Base-by-base conservation (phyloP, 2,113 vertebrate species). In the Muntiacus reevesi region DNA sequence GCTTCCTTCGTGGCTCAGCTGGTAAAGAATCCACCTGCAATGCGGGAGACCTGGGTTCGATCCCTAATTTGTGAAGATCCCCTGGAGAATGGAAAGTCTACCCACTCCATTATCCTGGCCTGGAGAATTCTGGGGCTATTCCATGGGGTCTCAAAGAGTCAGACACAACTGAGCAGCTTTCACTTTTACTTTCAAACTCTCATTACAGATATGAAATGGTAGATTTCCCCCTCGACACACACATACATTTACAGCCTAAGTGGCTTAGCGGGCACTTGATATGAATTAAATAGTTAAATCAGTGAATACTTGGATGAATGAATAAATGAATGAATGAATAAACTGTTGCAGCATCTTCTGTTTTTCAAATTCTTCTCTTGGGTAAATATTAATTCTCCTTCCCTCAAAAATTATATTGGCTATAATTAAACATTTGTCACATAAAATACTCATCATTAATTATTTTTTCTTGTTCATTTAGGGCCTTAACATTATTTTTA, bases 401-500 rank as follows among this genome's bases (percentile, higher is more conserved):
- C 16, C 89, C 88, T 84, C 57, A 93, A 82, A 95, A 1, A 94
- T 85, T 55, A 95, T 81, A 74, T 30, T 71, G 50, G 33, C 25
- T 90, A 52, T 88, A 93, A 87, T 82, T 89, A 43, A 92, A 95
- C 55, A 57, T 33, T 28, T 95, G 36, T 87, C 91, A 95, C 36
- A 21, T 92, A 67, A 74, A 91, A 79, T 94, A 89, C 54, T 94
- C 27, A 87, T 67, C 85, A 96, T 76, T 95, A 95, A 74, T 67
- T 5, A 45, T 62, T 91, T 89, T 30, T 62, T 79, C 23, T 83
- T 96, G 5, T 47, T 95, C 43, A 84, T 59, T 93, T 92, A 96
- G 23, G 10, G 9, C 45, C 15, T 89, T 84, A 83, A 60, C 60
- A 95, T 91, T 96, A 89, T 76, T 89, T 96, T 95, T 93, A 94